Base-by-base conservation (phyloP, 2,113 vertebrate species). In the Nicator chloris region DNA sequence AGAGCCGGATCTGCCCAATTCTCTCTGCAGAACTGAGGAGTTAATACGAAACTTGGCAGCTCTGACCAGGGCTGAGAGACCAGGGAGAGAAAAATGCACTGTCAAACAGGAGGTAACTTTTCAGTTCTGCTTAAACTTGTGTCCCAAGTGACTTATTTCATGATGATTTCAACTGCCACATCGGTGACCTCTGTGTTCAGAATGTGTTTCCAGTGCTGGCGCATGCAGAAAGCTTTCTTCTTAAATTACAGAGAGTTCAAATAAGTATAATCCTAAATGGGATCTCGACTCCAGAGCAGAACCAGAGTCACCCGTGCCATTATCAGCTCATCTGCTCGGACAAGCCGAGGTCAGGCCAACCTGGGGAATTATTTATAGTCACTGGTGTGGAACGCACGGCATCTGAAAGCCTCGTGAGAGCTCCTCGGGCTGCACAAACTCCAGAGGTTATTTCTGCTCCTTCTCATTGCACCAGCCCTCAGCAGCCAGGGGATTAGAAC, bases 291-390 rank as follows among this genome's bases (percentile, higher is more conserved):
- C 92, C 86, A 95, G 94, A 93, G 91, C 81, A 91, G 92, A 93
- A 95, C 76, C 94, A 93, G 86, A 95, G 94, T 76, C 86, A 87
- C 91, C 93, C 0, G 4, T 87, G 81, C 92, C 95, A 96, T 96
- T 97, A 96, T 97, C 96, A 95, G 94, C 95, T 95, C 95, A 95
- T 97, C 95, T 89, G 82, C 95, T 95, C 86, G 91, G 86, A 92
- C 94, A 95, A 84, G 61, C 81, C 66, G 4, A 97, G 96, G 96
- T 97, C 96, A 96, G 93, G 94, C 95, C 96, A 97, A 97, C 96
- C 96, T 85, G 93, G 89, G 91, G 94, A 96, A 94, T 96, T 95
- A 94, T 96, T 96, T 97, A 88, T 85, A 96, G 96, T 90, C 69
- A 82, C 92, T 88, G 90, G 60, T 93, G 80, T 97, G 95, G 94